phyloP scores from a whole-genome alignment of 1,140 invertebrate genomes.

The Caenorhabditis brenneri region DNA sequence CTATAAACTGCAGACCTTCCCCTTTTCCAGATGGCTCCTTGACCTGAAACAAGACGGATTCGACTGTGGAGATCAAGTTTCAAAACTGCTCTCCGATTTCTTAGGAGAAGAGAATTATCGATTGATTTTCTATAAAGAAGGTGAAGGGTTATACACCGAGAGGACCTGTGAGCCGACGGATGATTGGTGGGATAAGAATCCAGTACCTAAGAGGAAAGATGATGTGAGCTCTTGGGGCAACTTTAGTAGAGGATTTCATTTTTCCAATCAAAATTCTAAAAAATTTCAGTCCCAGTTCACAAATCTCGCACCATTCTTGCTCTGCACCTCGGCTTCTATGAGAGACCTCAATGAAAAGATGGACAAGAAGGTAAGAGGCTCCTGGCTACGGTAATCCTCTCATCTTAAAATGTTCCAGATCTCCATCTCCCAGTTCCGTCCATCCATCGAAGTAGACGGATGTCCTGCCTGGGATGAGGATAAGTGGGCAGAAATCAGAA shows the following conservation, averaged over 20 bases:
- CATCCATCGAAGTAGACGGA: slow-evolving; percentile 68
- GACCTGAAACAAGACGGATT: background rate
- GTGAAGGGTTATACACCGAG: background rate
- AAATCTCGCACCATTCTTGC: background rate
- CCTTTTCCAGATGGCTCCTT: background rate
- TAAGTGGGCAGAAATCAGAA: slow-evolving; percentile 56
- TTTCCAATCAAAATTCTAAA: no score
- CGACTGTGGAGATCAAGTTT: slow-evolving; percentile 10
- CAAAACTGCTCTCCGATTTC: background rate
- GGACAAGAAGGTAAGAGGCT: background rate
- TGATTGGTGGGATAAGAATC: slow-evolving; percentile 22
- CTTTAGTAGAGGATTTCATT: no score
- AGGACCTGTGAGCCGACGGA: background rate
- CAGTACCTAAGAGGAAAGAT: slow-evolving; percentile 9
- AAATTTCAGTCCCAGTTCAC: background rate
- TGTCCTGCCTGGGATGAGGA: slow-evolving; percentile 67
- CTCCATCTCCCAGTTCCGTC: slow-evolving; percentile 65
- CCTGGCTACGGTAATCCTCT: background rate
- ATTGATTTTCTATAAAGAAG: background rate
- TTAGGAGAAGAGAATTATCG: background rate
- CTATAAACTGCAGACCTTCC: no score
- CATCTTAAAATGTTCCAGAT: background rate
- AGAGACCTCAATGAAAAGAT: slow-evolving; percentile 5
- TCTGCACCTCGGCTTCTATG: background rate
- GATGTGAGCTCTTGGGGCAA: background rate